phyloP scores from a whole-genome alignment of 2,888 invertebrate genomes.

The Argynnis bischoffii region DNA sequence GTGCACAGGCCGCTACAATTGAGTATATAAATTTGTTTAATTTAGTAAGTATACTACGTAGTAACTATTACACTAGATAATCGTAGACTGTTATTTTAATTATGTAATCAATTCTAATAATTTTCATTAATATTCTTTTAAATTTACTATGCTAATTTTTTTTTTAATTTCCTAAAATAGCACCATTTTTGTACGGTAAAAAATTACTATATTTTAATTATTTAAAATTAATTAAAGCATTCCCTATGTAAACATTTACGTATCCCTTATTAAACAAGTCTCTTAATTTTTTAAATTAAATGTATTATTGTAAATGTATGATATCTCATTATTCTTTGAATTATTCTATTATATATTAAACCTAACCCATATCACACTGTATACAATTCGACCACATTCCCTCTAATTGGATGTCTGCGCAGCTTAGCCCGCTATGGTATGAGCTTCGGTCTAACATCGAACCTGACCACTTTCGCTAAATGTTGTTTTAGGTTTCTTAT shows the following conservation, averaged over 20 bases:
- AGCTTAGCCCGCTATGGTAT: slow-evolving; percentile 63
- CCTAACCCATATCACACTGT: slow-evolving; percentile 56
- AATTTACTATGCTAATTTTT: too few species aligned
- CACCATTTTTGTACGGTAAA: too few species aligned
- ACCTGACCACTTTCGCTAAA: slow-evolving; percentile 68
- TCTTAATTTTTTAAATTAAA: too few species aligned
- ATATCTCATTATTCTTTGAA: not conserved
- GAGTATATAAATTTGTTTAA: not conserved
- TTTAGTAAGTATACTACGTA: not conserved
- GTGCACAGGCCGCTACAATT: slow-evolving; percentile 66
- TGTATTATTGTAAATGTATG: too few species aligned
- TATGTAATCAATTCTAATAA: not conserved
- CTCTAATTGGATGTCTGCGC: slow-evolving; percentile 76
- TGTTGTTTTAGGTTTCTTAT: slow-evolving; percentile 23
- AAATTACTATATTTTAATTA: too few species aligned
- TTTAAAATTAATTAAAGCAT: too few species aligned
- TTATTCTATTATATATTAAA: not conserved
- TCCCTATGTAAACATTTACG: too few species aligned
- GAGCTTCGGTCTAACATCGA: slow-evolving; percentile 51
- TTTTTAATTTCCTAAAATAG: too few species aligned
- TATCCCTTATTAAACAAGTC: too few species aligned
- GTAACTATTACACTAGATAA: not conserved
- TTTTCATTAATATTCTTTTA: too few species aligned
- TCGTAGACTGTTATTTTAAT: not conserved
- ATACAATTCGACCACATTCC: slow-evolving; percentile 63